These are phyloP conservation scores for Mus spretus DNA, from an alignment of 2,797 vertebrate species.

Conservation along the genomic window DNA sequence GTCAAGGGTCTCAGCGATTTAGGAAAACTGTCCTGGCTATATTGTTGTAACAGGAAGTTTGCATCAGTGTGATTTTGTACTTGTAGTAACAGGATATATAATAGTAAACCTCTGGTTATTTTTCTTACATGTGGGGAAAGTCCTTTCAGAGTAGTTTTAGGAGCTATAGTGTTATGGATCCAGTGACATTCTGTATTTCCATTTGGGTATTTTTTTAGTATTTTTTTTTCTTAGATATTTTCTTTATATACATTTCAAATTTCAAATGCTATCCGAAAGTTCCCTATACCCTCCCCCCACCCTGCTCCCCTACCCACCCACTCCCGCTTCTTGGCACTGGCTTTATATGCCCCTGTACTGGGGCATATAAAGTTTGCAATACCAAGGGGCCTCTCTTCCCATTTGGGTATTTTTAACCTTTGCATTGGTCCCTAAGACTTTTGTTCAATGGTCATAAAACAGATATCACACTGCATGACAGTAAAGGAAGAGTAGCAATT, in stretches of 20 bases:
- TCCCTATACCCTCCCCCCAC: too few relatives aligned
- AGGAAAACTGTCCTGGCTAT: not conserved
- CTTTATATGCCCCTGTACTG: too few relatives aligned
- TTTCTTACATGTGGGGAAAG: not conserved
- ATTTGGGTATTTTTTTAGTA: not conserved
- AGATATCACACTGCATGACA: not conserved
- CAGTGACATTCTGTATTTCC: slow-evolving; percentile 10
- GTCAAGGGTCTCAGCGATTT: not conserved
- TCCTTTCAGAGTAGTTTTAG: not conserved
- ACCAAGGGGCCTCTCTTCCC: too few relatives aligned
- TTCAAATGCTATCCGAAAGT: too few relatives aligned
- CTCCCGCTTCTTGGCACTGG: too few relatives aligned
- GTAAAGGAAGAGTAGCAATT: not conserved
- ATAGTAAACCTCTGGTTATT: not conserved
- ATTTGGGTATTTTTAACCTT: not conserved
- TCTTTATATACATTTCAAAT: too few relatives aligned
- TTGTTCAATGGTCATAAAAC: not conserved
- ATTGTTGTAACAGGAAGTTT: not conserved
- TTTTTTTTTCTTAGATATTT: too few relatives aligned
- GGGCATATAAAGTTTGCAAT: too few relatives aligned
- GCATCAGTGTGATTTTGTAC: not conserved
- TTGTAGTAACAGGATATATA: slow-evolving; percentile 10
- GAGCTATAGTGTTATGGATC: not conserved
- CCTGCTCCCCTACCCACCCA: too few relatives aligned
- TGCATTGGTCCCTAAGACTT: slow-evolving; percentile 9